Percentiles rank a stretch among this genome's conserved stretches.
phyloP scores from a whole-genome alignment of 2,888 invertebrate genomes.

The Thera obeliscata region DNA sequence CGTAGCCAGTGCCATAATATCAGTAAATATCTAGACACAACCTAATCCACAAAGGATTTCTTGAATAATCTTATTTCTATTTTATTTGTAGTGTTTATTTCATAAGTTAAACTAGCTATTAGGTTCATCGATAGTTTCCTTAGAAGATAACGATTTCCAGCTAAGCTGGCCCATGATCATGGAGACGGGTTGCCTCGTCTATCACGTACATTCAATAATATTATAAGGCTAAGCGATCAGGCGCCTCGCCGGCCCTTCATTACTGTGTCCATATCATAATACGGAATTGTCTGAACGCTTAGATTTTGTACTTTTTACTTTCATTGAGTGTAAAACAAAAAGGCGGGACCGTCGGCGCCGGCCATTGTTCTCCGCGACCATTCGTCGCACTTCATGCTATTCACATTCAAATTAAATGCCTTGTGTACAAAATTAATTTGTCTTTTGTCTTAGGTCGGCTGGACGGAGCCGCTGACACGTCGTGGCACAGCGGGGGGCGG shows the following conservation, averaged over 20 bases:
- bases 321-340: constrained; percentile 77
- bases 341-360: constrained; percentile 79
- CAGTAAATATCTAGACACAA: too few relatives aligned
- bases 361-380: constrained; percentile 81
- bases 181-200: constrained; percentile 56
- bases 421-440: constrained; percentile 84
- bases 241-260: constrained; percentile 77
- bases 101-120: background rate
- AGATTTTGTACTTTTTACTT: constrained; percentile 81
- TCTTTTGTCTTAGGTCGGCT: constrained; percentile 80
- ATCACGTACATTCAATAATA: constrained; percentile 82
- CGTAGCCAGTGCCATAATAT: too few relatives aligned
- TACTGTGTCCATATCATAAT: constrained; percentile 83
- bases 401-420: constrained; percentile 84
- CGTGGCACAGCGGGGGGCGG: constrained; percentile 72
- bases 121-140: background rate
- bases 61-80: background rate
- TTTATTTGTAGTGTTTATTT: background rate
- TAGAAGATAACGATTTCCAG: constrained; percentile 29
- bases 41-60: too few relatives aligned
- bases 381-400: constrained; percentile 85
- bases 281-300: constrained; percentile 81
- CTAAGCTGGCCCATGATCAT: constrained; percentile 50
- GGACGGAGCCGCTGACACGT: constrained; percentile 69
- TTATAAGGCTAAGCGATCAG: constrained; percentile 76